Evolutionary conservation across 1,140 invertebrate genomes (phyloP).

Genomic region (Heliothis virescens): DNA sequence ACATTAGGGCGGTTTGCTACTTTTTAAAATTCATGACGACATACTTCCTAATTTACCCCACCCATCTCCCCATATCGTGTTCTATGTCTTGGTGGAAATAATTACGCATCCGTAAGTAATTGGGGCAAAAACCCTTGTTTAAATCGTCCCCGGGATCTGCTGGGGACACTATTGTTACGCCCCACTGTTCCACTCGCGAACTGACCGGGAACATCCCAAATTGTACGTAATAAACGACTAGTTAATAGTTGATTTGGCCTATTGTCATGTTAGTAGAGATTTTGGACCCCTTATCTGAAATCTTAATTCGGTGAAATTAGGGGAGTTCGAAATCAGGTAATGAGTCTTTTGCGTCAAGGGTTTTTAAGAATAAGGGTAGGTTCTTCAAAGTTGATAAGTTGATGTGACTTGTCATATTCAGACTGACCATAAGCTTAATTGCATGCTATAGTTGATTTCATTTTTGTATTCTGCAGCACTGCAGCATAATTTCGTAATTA

Average conservation of each 20-base stretch:
- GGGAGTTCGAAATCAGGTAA: neutral
- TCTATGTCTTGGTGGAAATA: slow-evolving; percentile 71
- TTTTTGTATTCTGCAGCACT: too few relatives aligned
- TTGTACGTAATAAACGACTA: slow-evolving; percentile 64
- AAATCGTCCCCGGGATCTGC: slow-evolving; percentile 74
- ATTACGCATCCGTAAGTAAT: slow-evolving; percentile 76
- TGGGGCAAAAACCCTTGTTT: slow-evolving; percentile 82
- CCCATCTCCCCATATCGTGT: slow-evolving; percentile 17
- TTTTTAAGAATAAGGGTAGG: too few relatives aligned
- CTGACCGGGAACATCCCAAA: slow-evolving; percentile 80
- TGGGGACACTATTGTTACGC: slow-evolving; percentile 76
- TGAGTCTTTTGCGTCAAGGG: neutral
- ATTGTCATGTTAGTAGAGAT: slow-evolving; percentile 66
- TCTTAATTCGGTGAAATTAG: slow-evolving; percentile 15
- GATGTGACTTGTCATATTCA: too few relatives aligned
- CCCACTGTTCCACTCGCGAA: slow-evolving; percentile 58
- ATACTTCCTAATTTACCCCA: neutral
- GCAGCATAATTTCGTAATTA: too few relatives aligned
- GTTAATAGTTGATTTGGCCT: slow-evolving; percentile 69
- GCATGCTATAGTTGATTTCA: too few relatives aligned
- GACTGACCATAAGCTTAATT: too few relatives aligned
- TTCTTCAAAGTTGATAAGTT: too few relatives aligned
- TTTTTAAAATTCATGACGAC: neutral
- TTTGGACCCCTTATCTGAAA: slow-evolving; percentile 18
- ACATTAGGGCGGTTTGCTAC: too few relatives aligned